Conservation (phyloP, 2,113 vertebrate genomes). For the Oryzias curvinotus region DNA sequence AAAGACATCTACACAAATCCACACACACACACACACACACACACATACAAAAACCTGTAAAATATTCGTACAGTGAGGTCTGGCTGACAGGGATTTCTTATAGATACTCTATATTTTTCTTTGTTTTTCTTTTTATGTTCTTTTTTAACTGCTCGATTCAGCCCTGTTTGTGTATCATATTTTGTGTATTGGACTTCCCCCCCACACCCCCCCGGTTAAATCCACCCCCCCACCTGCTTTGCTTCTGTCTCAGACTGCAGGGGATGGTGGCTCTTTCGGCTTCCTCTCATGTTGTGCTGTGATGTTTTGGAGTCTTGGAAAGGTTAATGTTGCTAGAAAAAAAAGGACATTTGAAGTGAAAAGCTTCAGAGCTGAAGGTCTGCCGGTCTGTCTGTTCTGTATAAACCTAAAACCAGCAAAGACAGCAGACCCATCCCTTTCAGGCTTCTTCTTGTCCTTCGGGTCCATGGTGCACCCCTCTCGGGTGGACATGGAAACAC, state of each 20-base stretch:
- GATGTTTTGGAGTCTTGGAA: conserved; percentile 34
- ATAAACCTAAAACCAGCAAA: conserved; percentile 76
- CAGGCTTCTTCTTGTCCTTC: conserved; percentile 34
- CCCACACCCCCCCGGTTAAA: conserved; percentile 29
- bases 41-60: conserved; percentile 71
- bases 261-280: conserved; percentile 60
- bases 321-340: conserved; percentile 1
- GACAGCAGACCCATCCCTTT: conserved; percentile 61
- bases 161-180: conserved; percentile 82
- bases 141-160: conserved; percentile 84
- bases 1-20: conserved; percentile 72
- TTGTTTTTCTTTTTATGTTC: conserved; percentile 80
- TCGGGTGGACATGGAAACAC: conserved; percentile 17
- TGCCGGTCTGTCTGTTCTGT: conserved; percentile 69
- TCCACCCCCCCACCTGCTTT: conserved; percentile 49
- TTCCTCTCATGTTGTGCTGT: conserved; percentile 37
- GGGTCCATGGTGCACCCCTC: conserved; percentile 16
- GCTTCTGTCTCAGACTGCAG: conserved; percentile 73
- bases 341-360: conserved; percentile 21
- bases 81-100: conserved; percentile 90
- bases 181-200: conserved; percentile 84
- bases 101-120: conserved; percentile 85
- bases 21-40: neutral
- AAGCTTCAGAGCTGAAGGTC: conserved; percentile 44
- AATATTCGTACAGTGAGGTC: conserved; percentile 89